These are phyloP conservation scores for Corythoichthys intestinalis DNA, from an alignment of 2,113 vertebrate species.

Conservation along the genomic window DNA sequence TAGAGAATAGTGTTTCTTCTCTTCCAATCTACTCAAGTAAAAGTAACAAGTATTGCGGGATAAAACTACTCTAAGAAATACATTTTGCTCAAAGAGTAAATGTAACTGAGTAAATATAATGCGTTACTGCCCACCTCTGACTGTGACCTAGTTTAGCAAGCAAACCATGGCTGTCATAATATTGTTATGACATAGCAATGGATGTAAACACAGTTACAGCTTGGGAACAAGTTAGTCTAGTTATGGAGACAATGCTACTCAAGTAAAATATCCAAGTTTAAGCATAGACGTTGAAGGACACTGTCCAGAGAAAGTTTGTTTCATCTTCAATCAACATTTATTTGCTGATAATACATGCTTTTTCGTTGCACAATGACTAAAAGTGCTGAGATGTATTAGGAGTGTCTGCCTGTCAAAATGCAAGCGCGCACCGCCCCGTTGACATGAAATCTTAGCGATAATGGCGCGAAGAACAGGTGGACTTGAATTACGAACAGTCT, in stretches of 20 bases:
- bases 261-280: background rate
- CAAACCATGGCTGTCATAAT: background rate
- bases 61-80: no score
- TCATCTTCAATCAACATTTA: background rate
- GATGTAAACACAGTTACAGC: background rate
- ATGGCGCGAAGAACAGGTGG: slow-evolving; percentile 49
- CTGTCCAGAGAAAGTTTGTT: background rate
- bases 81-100: no score
- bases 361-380: background rate
- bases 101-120: no score
- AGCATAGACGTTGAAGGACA: background rate
- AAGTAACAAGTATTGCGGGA: no score
- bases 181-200: background rate
- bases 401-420: slow-evolving; percentile 8
- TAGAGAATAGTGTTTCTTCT: no score
- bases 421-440: slow-evolving; percentile 8
- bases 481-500: slow-evolving; percentile 32
- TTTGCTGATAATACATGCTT: background rate
- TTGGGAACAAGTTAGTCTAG: background rate
- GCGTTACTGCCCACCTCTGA: no score
- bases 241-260: background rate
- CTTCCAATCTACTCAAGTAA: no score
- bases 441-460: slow-evolving; percentile 32
- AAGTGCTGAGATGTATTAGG: background rate
- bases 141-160: background rate